These are phyloP conservation scores for Piprites chloris DNA, from an alignment of 2,113 vertebrate genomes.

Conservation along the genomic window DNA sequence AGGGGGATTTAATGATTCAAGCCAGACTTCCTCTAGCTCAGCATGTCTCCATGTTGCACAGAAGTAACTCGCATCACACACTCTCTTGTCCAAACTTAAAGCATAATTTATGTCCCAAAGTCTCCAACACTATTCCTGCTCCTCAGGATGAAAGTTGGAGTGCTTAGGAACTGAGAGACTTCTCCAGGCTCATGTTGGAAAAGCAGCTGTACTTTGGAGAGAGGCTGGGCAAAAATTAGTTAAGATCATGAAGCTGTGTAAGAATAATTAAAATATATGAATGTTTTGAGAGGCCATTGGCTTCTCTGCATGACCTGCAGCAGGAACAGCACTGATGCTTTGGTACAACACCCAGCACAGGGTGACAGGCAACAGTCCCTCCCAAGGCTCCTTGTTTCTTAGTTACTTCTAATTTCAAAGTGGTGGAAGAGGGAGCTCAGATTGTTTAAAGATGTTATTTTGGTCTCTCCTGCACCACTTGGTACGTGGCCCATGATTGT, in stretches of 20 bases:
- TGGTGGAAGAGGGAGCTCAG: neutral
- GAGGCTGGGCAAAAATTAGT: neutral
- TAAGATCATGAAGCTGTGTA: neutral
- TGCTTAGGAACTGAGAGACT: neutral
- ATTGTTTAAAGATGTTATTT: constrained; percentile 31
- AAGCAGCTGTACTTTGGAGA: neutral
- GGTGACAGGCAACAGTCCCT: neutral
- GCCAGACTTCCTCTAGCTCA: neutral
- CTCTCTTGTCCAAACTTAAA: neutral
- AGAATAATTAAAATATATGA: neutral
- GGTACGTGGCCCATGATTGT: neutral
- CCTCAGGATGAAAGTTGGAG: neutral
- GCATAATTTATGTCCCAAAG: neutral
- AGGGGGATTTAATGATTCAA: neutral
- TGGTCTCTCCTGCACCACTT: neutral
- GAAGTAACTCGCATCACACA: neutral
- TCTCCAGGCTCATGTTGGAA: neutral
- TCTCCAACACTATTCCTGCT: neutral
- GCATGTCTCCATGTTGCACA: accelerated
- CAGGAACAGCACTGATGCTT: neutral
- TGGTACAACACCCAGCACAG: neutral
- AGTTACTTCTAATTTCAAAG: neutral
- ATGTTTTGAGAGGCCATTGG: neutral
- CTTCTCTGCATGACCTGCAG: neutral
- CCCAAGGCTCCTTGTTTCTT: neutral